Evolutionary conservation across 1,140 invertebrate genomes (phyloP), one percentile per base, ranked within the genome.

Genomic region (Euglossa dilemma): DNA sequence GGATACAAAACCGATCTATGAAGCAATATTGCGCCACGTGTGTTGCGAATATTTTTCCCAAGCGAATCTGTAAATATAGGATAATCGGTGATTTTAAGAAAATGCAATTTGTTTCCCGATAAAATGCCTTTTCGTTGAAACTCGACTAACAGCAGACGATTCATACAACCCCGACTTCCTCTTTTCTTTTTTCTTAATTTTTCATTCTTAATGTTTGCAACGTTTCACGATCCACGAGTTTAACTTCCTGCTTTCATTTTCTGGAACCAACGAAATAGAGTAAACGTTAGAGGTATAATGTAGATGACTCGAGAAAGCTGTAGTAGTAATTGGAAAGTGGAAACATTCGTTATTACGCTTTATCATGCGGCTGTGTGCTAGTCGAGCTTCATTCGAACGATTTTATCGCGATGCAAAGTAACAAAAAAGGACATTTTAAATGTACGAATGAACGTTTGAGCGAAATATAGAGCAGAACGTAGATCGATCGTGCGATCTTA

Each of bases 351-450:
- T 54, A 63, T 61, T 71, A 2, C 56, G 8, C 28, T 63, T 0
- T 9, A 18, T 14, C 16, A 59, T 20, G 18, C 23, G n/a, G n/a
- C 18, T 23, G 36, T 18, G 36, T 18, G n/a, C 59, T 66, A 54
- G 52, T 80, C 69, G 28, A 80, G 79, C 74, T 80, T 64, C 79
- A 56, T 80, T 80, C 28, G 23, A 73, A n/a, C 36, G 67, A 25
- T 50, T 74, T 80, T 80, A 80, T 74, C 64, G n/a, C 47, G 50
- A 45, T 16, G 36, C 3, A 11, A 69, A 8, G 54, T 36, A 45
- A 54, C 43, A 23, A 18, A 12, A 63, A 28, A 25, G 23, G 47
- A 20, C 57, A 50, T 72, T 56, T 43, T 3, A 57, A 50, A n/a
- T n/a, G 36, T 47, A 36, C 23, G 47, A 25, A 23, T 28, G 11